These are phyloP conservation scores for Mesochorus sp. DNA, from an alignment of 2,888 invertebrate species.

Conservation along the genomic window DNA sequence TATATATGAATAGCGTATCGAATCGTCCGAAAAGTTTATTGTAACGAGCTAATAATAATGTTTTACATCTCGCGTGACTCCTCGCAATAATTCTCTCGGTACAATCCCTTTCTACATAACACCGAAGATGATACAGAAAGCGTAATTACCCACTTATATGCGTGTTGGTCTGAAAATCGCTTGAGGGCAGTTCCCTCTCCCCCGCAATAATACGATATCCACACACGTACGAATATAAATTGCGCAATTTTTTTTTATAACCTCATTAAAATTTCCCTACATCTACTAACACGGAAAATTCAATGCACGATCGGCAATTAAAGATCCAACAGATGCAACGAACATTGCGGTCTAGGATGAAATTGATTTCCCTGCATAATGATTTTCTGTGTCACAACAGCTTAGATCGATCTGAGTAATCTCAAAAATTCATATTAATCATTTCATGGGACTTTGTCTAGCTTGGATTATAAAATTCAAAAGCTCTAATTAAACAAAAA, in stretches of 20 bases:
- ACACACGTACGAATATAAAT: background rate
- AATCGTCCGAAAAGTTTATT: constrained; percentile 39
- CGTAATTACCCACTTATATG: constrained; percentile 1
- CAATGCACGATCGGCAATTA: constrained; percentile 42
- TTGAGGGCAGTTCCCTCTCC: background rate
- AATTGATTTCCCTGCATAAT: constrained; percentile 51
- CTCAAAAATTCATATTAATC: background rate
- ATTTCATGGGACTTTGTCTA: too few relatives aligned
- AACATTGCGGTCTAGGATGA: constrained; percentile 12
- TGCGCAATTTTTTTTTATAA: constrained; percentile 19
- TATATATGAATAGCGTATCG: background rate
- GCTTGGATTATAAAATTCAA: too few relatives aligned
- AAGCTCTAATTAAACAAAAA: too few relatives aligned
- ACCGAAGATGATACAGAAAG: constrained; percentile 35
- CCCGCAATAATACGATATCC: background rate
- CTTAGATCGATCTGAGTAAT: constrained; percentile 1
- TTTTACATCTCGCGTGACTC: constrained; percentile 35
- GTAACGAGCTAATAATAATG: constrained; percentile 57
- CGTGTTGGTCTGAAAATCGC: background rate
- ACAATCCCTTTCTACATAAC: constrained; percentile 24
- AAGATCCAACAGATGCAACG: constrained; percentile 9
- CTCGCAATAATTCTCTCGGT: too few relatives aligned
- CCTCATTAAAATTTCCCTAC: background rate
- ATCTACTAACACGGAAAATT: constrained; percentile 16
- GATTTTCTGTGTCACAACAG: constrained; percentile 53